Conservation (phyloP, 2,113 vertebrate genomes). For the Plecotus auritus region DNA sequence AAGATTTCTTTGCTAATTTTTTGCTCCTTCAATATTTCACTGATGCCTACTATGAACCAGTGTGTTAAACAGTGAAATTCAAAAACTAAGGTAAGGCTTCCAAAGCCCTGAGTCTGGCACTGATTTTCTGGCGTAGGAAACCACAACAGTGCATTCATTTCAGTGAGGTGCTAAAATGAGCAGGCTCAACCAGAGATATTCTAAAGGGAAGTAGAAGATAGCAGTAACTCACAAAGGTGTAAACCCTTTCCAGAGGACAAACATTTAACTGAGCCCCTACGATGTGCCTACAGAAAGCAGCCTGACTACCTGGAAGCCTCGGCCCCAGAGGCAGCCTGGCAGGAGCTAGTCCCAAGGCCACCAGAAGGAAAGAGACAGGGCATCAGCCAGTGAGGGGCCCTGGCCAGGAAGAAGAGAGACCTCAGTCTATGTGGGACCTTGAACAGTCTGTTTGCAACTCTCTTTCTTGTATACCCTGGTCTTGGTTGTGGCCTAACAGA, state of each 20-base stretch:
- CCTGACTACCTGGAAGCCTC: not conserved
- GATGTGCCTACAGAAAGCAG: not conserved
- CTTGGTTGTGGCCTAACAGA: not conserved
- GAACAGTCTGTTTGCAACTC: not conserved
- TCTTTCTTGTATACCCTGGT: not conserved
- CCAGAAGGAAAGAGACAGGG: not conserved
- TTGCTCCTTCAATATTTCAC: not conserved
- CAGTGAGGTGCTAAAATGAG: not conserved
- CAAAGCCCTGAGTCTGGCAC: not conserved
- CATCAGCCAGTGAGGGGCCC: not conserved
- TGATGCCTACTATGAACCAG: not conserved
- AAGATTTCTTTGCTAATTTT: not conserved
- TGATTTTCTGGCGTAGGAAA: not conserved
- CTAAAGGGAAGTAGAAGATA: not conserved
- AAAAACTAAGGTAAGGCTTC: not conserved
- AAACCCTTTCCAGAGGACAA: not conserved
- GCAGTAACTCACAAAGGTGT: not conserved
- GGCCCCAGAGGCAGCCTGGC: not conserved
- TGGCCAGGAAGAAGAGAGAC: not conserved
- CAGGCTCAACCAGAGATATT: not conserved
- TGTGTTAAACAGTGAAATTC: not conserved
- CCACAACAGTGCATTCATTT: not conserved
- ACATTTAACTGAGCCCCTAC: not conserved
- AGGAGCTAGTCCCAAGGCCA: not conserved
- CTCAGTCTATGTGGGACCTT: not conserved